Evolutionary conservation across 2,888 invertebrate genomes (phyloP), one percentile per base, ranked within the genome.

Genomic region (Dendrolimus pini): DNA sequence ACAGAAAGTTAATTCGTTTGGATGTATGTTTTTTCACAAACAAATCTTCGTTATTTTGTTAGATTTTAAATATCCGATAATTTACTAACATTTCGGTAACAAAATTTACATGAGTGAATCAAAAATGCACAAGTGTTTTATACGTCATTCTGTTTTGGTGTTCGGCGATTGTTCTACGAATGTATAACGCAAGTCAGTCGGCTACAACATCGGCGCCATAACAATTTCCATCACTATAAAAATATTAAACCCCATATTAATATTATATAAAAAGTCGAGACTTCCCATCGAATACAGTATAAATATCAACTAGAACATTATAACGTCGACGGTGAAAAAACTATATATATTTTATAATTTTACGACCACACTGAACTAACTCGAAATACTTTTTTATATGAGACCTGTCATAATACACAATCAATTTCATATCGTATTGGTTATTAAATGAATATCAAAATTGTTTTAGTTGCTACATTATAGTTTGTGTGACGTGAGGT

Each of bases 381-480:
- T 78, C 76, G 73, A 66, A 70, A 69, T 47, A 47, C 68, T 66
- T 66, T 71, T 71, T 73, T 70, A 74, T 75, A 71, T 67, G 14
- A 54, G 41, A 62, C 56, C 72, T 77, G 78, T 75, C 78, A 76
- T 72, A 77, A 74, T 70, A 76, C 67, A 56, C 70, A 61, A 72
- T 74, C 71, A 72, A 72, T 72, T 76, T 62, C 64, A 62, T 57
- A 77, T 63, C 71, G 69, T 76, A 77, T 72, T 74, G 65, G 63
- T 69, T 66, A 72, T 77, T 72, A 75, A 73, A 75, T 73, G 73
- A 71, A 72, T 70, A 68, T 77, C 65, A 63, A 70, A 75, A 73
- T 69, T 68, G 47, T 47, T 47, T 47, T 47, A 47, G 47, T 47
- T 62, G 47, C 47, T 47, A 47, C 47, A 47, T 47, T 47, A 47